phyloP scores from a whole-genome alignment of 2,797 vertebrate genomes.

The Falco peregrinus region DNA sequence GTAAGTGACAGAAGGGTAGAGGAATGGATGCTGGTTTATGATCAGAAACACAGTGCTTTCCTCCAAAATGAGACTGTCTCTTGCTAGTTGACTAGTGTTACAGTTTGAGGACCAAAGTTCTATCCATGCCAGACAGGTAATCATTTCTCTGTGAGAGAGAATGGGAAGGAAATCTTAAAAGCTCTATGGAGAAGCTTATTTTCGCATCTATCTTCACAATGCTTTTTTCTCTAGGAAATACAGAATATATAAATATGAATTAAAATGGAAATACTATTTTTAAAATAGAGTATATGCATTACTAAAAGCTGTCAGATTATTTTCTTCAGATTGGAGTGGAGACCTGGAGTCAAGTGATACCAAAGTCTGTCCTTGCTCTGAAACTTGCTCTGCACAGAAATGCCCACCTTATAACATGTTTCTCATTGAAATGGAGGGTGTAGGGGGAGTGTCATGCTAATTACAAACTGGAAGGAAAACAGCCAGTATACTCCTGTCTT shows the following conservation, averaged over 20 bases:
- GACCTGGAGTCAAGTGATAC: neutral
- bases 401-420: accelerated
- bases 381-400: neutral
- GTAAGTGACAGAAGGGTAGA: neutral
- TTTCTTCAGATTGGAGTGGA: neutral
- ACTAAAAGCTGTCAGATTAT: neutral
- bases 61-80: neutral
- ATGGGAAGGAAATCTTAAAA: neutral
- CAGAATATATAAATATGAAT: neutral
- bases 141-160: neutral
- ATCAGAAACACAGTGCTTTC: neutral
- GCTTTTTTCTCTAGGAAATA: neutral
- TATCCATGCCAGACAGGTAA: neutral
- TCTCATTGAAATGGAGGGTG: neutral
- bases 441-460: neutral
- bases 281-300: neutral
- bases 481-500: neutral
- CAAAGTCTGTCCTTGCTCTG: neutral
- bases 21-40: neutral
- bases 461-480: neutral
- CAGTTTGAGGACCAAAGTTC: neutral
- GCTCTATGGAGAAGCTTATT: neutral
- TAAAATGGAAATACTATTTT: neutral
- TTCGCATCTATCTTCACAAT: neutral
- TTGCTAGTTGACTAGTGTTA: neutral